A percentile compares a stretch with the other conserved stretches of the same genome.
phyloP scores from a whole-genome alignment of 2,888 invertebrate species.

The Drosophila merina region DNA sequence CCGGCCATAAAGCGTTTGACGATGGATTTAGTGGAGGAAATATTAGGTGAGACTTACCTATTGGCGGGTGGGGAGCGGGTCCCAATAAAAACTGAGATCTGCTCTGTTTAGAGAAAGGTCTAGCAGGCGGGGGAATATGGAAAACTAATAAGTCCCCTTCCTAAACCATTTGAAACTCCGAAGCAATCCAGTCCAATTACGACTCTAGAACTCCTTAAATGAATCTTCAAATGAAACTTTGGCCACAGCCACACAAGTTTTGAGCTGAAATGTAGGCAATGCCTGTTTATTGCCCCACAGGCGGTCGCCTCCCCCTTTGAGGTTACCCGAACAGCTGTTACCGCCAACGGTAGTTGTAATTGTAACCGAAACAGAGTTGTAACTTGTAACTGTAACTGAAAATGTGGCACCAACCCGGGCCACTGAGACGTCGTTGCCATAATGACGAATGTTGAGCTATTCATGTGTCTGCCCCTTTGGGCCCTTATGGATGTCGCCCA shows the following conservation, averaged over 20 bases:
- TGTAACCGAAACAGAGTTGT: conserved; percentile 35
- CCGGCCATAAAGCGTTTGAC: conserved; percentile 50
- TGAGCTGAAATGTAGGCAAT: not conserved
- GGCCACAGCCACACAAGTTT: conserved; percentile 32
- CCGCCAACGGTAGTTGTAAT: conserved; percentile 33
- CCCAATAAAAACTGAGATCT: not conserved
- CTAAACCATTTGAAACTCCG: too few species aligned
- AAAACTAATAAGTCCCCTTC: too few species aligned
- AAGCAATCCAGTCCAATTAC: too few species aligned
- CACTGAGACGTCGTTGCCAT: conserved; percentile 51
- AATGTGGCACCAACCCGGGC: conserved; percentile 32
- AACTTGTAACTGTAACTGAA: conserved; percentile 28
- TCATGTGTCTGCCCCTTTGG: conserved; percentile 60
- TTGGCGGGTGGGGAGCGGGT: not conserved
- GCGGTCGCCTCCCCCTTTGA: conserved; percentile 9
- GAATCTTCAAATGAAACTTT: conserved; percentile 41
- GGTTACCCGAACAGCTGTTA: conserved; percentile 10
- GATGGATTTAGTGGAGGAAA: conserved; percentile 11
- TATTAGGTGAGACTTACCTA: conserved; percentile 14
- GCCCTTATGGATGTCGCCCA: conserved; percentile 34
- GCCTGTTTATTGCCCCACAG: not conserved
- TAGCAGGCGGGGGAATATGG: not conserved
- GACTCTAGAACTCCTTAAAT: not conserved
- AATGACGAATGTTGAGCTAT: conserved; percentile 75
- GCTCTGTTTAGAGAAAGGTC: not conserved